Percentiles rank a stretch among this genome's conserved stretches.
phyloP scores from a whole-genome alignment of 2,797 vertebrate species.

The Hydrolagus colliei region DNA sequence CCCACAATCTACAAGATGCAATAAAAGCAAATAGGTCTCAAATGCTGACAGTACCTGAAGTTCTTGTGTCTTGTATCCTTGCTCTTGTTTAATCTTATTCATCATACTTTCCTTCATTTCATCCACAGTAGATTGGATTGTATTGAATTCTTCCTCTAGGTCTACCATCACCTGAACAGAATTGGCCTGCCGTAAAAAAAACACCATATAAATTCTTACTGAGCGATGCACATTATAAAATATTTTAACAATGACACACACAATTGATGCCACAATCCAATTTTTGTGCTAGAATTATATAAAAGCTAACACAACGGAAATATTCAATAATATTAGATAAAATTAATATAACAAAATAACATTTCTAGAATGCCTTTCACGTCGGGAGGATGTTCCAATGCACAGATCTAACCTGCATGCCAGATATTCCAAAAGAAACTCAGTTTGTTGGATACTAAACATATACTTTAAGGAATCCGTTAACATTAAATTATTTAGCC shows the following conservation, averaged over 20 bases:
- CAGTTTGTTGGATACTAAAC: no score
- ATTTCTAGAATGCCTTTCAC: no score
- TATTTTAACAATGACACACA: background rate
- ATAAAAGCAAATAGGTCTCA: no score
- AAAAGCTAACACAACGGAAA: background rate
- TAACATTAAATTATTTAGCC: no score
- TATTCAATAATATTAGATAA: no score
- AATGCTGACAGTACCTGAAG: constrained; percentile 57
- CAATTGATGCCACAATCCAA: background rate
- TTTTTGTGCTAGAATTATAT: background rate
- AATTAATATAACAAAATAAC: no score
- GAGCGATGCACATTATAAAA: background rate
- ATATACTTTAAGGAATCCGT: no score
- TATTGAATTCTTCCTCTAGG: constrained; percentile 81
- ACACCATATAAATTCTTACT: background rate
- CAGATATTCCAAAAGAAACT: no score
- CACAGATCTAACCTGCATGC: no score
- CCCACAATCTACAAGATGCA: no score
- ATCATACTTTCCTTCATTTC: constrained; percentile 74
- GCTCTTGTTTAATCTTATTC: constrained; percentile 67
- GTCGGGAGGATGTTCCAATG: no score
- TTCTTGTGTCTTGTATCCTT: constrained; percentile 63
- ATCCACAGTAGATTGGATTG: constrained; percentile 64
- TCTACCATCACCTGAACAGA: constrained; percentile 70
- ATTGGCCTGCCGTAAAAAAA: constrained; percentile 62